A percentile compares a stretch with the other conserved stretches of the same genome.
phyloP scores from a whole-genome alignment of 2,113 vertebrate species.

The Machaerirhynchus nigripectus region DNA sequence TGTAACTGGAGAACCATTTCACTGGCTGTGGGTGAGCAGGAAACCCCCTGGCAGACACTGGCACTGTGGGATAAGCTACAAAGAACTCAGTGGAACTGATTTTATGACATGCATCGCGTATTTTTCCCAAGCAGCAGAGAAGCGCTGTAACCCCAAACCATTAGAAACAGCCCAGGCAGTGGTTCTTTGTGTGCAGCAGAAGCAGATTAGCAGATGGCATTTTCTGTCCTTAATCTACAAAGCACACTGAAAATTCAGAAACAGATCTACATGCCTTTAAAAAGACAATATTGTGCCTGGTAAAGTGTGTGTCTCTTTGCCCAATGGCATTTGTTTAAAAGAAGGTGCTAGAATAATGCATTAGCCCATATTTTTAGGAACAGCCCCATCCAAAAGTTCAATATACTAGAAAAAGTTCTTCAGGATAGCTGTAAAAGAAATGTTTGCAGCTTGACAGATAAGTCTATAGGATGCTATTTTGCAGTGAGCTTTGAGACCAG shows the following conservation, averaged over 20 bases:
- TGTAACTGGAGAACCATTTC: not conserved
- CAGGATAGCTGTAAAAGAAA: not conserved
- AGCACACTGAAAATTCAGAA: not conserved
- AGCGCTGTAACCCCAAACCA: not conserved
- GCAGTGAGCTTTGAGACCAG: not conserved
- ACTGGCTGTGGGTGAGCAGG: constrained; percentile 1
- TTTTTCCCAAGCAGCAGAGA: not conserved
- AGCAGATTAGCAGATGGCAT: not conserved
- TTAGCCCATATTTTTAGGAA: not conserved
- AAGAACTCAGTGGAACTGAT: not conserved
- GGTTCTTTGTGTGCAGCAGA: not conserved
- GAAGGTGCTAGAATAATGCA: not conserved
- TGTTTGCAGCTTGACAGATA: not conserved
- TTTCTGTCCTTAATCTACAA: not conserved
- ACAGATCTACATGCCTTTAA: not conserved
- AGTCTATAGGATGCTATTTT: not conserved
- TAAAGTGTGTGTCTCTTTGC: not conserved
- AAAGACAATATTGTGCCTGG: not conserved
- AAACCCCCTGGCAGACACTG: constrained; percentile 37
- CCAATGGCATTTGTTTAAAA: not conserved
- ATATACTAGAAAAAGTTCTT: not conserved
- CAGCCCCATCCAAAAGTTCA: not conserved
- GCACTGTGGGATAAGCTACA: constrained; percentile 1
- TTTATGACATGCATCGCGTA: not conserved
- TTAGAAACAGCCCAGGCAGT: not conserved